Base-by-base conservation (phyloP, 2,888 invertebrate genomes). In the Tetranychus truncatus region DNA sequence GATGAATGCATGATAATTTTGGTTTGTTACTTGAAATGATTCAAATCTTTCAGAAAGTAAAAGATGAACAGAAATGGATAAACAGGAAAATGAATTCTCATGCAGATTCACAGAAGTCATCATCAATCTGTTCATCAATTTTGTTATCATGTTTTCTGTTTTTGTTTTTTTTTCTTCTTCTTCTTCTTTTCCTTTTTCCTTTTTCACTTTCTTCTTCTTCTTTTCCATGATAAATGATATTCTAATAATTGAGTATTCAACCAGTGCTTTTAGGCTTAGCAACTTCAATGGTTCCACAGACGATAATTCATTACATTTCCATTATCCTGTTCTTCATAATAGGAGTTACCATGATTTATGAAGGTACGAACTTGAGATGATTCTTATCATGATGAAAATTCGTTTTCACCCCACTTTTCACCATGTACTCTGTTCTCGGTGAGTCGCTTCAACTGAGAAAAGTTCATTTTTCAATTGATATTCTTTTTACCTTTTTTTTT, bases 291-390 rank as follows among this genome's bases (percentile, higher is more conserved):
- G 20, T 69, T 20, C 69, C 69, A 21, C 11, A 20, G 69, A 20
- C 20, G 34, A 69, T 69, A 20, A 69, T 24, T 69, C 69, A 69
- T 69, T 69, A 69, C 34, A 24, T 69, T 69, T 20, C 69, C 20
- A 24, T 69, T 24, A 24, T 69, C 11, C 11, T 69, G 20, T 69
- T 69, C 34, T 20, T 21, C 69, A 11, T 69, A 11, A 11, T 69
- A 6, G 69, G 69, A 24, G 20, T 69, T 21, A 20, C 20, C 20
- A 69, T 69, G 69, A 69, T 69, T 24, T 9, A 24, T 20, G 69
- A 69, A 69, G 69, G 69, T 69, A 24, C 11, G 69, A 24, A 20
- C 24, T 21, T 21, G 20, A 69, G 11, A 69, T 69, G 11, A 24
- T 6, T 20, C 2, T 20, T 11, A 21, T 18, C 18, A 21, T 21